Conservation (phyloP, 1,140 invertebrate genomes). For the Macrocentrus cingulum region DNA sequence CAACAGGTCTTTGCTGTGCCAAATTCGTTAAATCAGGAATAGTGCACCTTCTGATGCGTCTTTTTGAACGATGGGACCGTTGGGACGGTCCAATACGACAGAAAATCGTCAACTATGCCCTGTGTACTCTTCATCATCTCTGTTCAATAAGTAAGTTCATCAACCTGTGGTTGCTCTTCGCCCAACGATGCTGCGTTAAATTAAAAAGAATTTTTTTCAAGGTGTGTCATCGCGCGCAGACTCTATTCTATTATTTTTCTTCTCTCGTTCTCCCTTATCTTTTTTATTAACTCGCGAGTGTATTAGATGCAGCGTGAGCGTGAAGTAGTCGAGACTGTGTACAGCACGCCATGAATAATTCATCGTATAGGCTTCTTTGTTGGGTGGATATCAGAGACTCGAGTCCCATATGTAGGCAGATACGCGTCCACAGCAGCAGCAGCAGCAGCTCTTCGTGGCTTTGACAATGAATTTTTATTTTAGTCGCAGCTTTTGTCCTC, state of each 20-base stretch:
- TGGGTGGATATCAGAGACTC: conserved; percentile 1
- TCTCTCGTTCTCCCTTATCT: conserved; percentile 2
- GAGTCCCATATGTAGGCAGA: not conserved
- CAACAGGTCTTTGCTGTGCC: conserved; percentile 65
- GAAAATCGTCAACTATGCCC: conserved; percentile 64
- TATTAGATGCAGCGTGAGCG: conserved; percentile 6
- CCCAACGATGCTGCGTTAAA: not conserved
- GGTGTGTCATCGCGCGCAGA: not conserved
- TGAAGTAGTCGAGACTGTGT: not conserved
- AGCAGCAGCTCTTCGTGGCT: not conserved
- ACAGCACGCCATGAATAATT: conserved; percentile 26
- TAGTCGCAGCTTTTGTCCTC: not conserved
- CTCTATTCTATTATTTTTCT: not conserved
- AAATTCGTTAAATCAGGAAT: conserved; percentile 66
- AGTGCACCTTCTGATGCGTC: conserved; percentile 60
- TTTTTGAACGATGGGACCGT: conserved; percentile 69
- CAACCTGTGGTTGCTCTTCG: too few relatives aligned
- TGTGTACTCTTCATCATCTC: conserved; percentile 66
- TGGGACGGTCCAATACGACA: conserved; percentile 66
- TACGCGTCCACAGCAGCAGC: not conserved
- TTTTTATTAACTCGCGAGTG: not conserved
- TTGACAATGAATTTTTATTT: conserved; percentile 14
- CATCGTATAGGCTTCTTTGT: conserved; percentile 26
- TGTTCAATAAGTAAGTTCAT: conserved; percentile 65
- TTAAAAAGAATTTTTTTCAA: conserved; percentile 9